Evolutionary conservation across 2,797 vertebrate genomes (phyloP), one percentile per base, ranked within the genome.

Genomic region (Catharus ustulatus): DNA sequence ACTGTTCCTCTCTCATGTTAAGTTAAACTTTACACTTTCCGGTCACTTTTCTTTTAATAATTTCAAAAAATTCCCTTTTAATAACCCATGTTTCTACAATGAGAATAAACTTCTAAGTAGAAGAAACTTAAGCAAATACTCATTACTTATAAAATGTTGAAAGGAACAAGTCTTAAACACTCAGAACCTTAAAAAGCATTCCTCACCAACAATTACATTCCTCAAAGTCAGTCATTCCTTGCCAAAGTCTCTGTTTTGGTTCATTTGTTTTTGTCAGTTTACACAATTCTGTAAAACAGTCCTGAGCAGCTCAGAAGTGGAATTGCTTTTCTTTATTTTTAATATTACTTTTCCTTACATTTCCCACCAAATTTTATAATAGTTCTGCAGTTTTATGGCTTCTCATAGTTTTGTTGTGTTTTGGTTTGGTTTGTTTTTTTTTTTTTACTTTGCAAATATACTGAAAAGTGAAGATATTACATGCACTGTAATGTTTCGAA

Each of bases 281-380:
- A 82, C 64, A 45, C 3, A 13, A 49, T 82, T 69, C 74, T 86
- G 13, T 61, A 58, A 79, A 93, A 48, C 8, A 57, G 17, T 61
- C 38, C 32, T 63, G n/a, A 59, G 8, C 22, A 48, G 18, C 20
- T 59, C 54, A 69, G 20, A 36, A 66, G 51, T 21, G 3, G 6
- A 90, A 61, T 43, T 79, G 2, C 11, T 76, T 64, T 36, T 72
- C 52, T 84, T 80, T 86, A 40, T 61, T 87, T 85, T 88, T 84
- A 52, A 12, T 88, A 6, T 29, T 89, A 46, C 48, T 55, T 72
- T 97, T 92, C 67, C 29, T 66, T 81, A 55, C 48, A 75, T 76
- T 97, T 91, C 58, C 26, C 62, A 82, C 24, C 16, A 52, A 79
- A 78, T 15, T 94, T 90, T 93, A 57, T 82, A 87, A 57, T 29